These are phyloP conservation scores for Drusus annulatus DNA, from an alignment of 1,140 invertebrate genomes.

Conservation along the genomic window DNA sequence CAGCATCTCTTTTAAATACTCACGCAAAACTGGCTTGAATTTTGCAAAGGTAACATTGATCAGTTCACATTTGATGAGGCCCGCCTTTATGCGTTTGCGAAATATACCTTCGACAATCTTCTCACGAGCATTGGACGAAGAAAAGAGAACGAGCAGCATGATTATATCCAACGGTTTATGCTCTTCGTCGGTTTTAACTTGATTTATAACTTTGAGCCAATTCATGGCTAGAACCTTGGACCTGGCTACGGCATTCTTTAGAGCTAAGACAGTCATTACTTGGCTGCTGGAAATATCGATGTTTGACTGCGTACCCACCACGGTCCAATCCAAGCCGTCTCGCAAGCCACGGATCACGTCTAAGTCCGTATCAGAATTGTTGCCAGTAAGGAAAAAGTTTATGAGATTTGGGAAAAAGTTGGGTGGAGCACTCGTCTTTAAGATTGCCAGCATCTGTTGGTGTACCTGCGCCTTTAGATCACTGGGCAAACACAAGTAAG, in stretches of 20 bases:
- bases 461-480: conserved; percentile 65
- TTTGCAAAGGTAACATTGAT: conserved; percentile 65
- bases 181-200: conserved; percentile 62
- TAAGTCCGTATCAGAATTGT: conserved; percentile 61
- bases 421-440: conserved; percentile 63
- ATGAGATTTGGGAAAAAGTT: conserved; percentile 67
- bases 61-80: conserved; percentile 64
- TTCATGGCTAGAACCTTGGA: conserved; percentile 65
- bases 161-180: conserved; percentile 69
- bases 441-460: conserved; percentile 65
- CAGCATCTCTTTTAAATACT: conserved; percentile 65
- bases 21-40: conserved; percentile 66
- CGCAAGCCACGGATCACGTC: conserved; percentile 64
- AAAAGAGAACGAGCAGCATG: conserved; percentile 65
- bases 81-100: conserved; percentile 65
- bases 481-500: conserved; percentile 66
- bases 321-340: conserved; percentile 65
- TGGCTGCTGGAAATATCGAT: conserved; percentile 66
- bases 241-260: conserved; percentile 66
- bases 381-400: conserved; percentile 65
- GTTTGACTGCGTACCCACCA: conserved; percentile 59
- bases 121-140: conserved; percentile 65
- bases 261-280: conserved; percentile 65
- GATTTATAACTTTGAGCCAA: conserved; percentile 66
- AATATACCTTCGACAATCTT: conserved; percentile 65